Conservation (phyloP, 2,888 invertebrate genomes). For the Drosophila pseudotalamancana region DNA sequence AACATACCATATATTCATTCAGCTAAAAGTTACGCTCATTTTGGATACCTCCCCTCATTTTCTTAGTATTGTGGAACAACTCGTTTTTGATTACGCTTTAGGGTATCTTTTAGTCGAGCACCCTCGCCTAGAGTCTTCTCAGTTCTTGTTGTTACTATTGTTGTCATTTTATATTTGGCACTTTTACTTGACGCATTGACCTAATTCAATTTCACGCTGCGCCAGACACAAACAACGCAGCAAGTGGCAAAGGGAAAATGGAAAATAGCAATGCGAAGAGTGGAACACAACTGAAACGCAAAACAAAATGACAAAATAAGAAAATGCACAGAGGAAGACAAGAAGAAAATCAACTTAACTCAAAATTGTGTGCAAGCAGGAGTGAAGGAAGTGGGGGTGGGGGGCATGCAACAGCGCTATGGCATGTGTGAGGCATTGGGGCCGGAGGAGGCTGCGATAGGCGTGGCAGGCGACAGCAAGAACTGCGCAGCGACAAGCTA, state of each 20-base stretch:
- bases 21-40: no score
- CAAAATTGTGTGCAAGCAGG: conserved; percentile 48
- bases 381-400: neutral
- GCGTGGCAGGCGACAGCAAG: conserved; percentile 17
- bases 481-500: conserved; percentile 53
- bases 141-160: conserved; percentile 18
- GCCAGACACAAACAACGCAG: conserved; percentile 52
- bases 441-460: neutral
- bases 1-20: no score
- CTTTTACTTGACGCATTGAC: conserved; percentile 71
- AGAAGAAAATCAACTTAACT: conserved; percentile 67
- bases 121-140: no score
- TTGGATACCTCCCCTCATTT: no score
- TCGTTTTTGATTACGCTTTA: no score
- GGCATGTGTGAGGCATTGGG: neutral
- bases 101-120: no score
- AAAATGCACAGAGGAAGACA: conserved; percentile 16
- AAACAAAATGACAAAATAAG: conserved; percentile 10
- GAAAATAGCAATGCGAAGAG: neutral
- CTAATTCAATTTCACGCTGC: conserved; percentile 75
- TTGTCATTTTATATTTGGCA: conserved; percentile 63
- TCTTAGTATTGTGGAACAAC: no score
- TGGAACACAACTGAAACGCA: conserved; percentile 2
- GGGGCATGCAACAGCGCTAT: neutral
- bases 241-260: conserved; percentile 15